Conservation (phyloP, 1,140 invertebrate genomes). For the Drosophila lowei region DNA sequence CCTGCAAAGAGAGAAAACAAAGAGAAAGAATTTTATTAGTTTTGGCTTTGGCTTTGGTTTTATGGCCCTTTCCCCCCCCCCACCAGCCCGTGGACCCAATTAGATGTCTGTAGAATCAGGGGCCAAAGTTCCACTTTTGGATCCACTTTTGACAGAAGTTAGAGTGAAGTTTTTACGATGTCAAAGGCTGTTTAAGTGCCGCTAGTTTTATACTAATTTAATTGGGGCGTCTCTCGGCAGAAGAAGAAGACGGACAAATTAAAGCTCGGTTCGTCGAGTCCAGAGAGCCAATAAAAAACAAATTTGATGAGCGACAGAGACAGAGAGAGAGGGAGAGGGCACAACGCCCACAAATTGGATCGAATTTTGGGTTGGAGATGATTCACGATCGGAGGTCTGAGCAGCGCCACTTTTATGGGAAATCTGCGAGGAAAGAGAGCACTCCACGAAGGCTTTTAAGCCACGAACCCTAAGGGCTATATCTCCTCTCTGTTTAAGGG, state of each 20-base stretch:
- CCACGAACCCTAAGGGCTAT: too few relatives aligned
- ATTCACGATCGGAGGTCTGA: slow-evolving; percentile 10
- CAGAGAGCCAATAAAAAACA: slow-evolving; percentile 5
- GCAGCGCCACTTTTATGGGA: too few relatives aligned
- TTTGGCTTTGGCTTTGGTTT: slow-evolving; percentile 3
- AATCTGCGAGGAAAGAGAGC: too few relatives aligned
- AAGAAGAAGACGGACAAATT: slow-evolving; percentile 21
- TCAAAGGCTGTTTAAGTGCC: slow-evolving; percentile 10
- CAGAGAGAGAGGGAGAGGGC: slow-evolving; percentile 9
- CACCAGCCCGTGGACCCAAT: slow-evolving; percentile 35
- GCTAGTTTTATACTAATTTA: slow-evolving; percentile 58
- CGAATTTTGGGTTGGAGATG: slow-evolving; percentile 4
- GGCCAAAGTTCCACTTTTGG: slow-evolving; percentile 24
- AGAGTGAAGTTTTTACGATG: slow-evolving; percentile 53
- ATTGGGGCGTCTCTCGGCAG: slow-evolving; percentile 50
- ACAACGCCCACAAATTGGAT: slow-evolving; percentile 47
- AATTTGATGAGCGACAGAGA: slow-evolving; percentile 32
- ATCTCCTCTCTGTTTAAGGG: too few relatives aligned
- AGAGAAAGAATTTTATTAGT: slow-evolving; percentile 61
- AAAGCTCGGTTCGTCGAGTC: slow-evolving; percentile 5
- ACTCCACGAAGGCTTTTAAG: too few relatives aligned
- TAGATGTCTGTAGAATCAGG: slow-evolving; percentile 23
- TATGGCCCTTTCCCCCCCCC: background rate
- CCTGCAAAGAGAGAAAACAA: slow-evolving; percentile 59
- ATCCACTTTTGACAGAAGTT: slow-evolving; percentile 26